phyloP scores from a whole-genome alignment of 1,140 invertebrate species.

The Pseudobourletiella spinata region DNA sequence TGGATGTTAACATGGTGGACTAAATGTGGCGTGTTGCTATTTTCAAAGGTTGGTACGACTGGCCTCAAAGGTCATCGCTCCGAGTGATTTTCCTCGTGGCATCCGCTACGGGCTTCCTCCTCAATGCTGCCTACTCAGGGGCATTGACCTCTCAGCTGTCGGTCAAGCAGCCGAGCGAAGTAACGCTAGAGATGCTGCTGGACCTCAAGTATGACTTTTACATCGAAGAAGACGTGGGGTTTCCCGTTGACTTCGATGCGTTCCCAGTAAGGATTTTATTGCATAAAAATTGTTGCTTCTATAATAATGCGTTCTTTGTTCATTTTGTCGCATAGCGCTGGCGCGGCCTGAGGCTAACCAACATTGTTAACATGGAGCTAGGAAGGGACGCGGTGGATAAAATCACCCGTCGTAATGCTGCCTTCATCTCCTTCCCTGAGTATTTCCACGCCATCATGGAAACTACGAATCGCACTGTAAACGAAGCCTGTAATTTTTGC shows the following conservation, averaged over 20 bases:
- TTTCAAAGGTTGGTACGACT: neutral
- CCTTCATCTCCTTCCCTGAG: neutral
- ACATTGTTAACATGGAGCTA: too few relatives aligned
- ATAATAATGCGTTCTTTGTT: too few relatives aligned
- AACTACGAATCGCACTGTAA: neutral
- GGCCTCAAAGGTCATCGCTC: neutral
- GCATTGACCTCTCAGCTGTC: neutral
- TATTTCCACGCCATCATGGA: neutral
- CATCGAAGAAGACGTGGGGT: neutral
- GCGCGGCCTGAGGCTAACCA: too few relatives aligned
- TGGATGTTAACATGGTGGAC: too few relatives aligned
- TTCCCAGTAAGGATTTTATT: too few relatives aligned
- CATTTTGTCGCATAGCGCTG: too few relatives aligned
- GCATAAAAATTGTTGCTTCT: too few relatives aligned
- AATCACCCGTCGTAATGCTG: neutral
- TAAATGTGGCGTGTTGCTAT: too few relatives aligned
- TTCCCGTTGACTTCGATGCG: slow-evolving; percentile 1
- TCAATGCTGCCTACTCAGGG: neutral
- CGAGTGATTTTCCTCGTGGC: neutral
- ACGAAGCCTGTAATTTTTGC: neutral
- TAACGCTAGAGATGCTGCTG: neutral
- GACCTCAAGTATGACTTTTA: neutral
- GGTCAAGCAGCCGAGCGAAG: neutral
- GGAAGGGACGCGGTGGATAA: too few relatives aligned
- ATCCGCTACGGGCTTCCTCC: neutral